Base-by-base conservation (phyloP, 30 jellyfish, hydroid and myxozoan genomes). In the Aurelia sp. region DNA sequence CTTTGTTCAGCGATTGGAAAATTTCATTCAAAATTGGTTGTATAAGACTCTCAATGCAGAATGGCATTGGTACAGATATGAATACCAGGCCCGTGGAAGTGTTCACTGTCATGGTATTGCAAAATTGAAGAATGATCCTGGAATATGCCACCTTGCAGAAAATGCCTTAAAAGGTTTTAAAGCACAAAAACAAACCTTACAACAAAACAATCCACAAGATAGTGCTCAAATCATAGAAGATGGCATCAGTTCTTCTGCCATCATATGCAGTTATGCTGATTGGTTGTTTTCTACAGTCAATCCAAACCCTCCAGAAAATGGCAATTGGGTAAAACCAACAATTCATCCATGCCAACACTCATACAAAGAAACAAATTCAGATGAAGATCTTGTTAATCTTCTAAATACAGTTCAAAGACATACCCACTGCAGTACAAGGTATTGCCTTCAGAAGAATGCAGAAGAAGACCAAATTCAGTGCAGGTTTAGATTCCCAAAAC, bases 51-150 rank as follows among this genome's bases (percentile, higher is more conserved):
- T 84, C 8, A 72, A 60, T 50, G 94, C 94, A 12, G 67, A 24
- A 19, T 70, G 90, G 84, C 94, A 84, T 62, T 74, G 85, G 92
- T 82, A 66, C 86, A 67, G 88, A n/a, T 82, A 11, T 70, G 92
- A 82, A 69, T 82, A 66, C 66, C 76, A 66, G 16, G 85, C 86
- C 47, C 92, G 92, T 67, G 92, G 92, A 20, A 66, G 83, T 67
- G 66, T 82, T 67, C 86, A 82, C 62, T 82, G 86, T 82, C 92
- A 82, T 69, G 78, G 92, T 31, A 66, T 82, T 24, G 85, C 92
- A 3, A 81, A 81, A 81, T 41, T n/a, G n/a, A n/a, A n/a, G n/a
- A n/a, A n/a, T n/a, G n/a, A n/a, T n/a, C n/a, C n/a, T n/a, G n/a
- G n/a, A 1, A 31, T 84, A 30, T 21, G 67, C 69, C 78, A 69